Conservation (phyloP, 2,113 vertebrate species). For the Quiscalus mexicanus region DNA sequence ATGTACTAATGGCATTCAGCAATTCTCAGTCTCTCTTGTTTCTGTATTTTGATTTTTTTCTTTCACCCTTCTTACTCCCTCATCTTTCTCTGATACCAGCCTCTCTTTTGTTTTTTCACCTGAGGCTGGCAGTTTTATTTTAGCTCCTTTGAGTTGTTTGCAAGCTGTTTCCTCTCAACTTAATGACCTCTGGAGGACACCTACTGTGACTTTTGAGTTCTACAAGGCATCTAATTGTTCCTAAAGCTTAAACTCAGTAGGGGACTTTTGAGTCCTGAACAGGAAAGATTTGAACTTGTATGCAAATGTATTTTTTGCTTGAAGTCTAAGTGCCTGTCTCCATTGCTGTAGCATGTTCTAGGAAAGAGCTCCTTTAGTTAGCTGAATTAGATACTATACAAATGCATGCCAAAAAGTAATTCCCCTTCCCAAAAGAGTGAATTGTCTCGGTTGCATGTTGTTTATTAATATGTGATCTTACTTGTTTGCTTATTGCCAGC, state of each 20-base stretch:
- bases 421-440: not conserved
- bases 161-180: not conserved
- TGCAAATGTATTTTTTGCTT: not conserved
- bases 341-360: not conserved
- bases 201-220: not conserved
- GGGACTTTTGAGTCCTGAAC: not conserved
- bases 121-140: not conserved
- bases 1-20: not conserved
- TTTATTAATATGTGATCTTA: not conserved
- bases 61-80: not conserved
- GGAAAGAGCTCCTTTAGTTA: not conserved
- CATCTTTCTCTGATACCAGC: not conserved
- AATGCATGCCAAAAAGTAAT: not conserved
- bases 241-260: not conserved
- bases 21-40: not conserved
- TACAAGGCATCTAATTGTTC: slow-evolving; percentile 11
- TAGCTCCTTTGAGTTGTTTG: not conserved
- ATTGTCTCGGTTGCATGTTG: not conserved
- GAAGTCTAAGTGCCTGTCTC: not conserved
- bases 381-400: not conserved
- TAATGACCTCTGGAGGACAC: not conserved
- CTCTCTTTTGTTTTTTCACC: not conserved
- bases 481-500: not conserved
- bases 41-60: not conserved
- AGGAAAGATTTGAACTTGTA: not conserved